phyloP scores from a whole-genome alignment of 1,140 invertebrate species.

The Bombus huntii region DNA sequence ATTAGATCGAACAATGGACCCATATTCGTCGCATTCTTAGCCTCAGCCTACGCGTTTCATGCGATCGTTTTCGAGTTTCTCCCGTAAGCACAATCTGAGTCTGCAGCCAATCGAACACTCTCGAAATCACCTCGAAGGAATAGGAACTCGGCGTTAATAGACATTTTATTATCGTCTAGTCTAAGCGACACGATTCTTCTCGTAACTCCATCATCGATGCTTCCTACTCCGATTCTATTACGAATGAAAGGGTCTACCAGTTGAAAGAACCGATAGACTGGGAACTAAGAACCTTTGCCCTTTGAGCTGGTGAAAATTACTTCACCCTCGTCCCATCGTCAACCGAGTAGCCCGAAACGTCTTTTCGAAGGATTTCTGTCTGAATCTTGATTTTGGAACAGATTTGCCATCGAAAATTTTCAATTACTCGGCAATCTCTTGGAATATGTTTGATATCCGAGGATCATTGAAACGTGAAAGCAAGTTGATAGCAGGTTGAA shows the following conservation, averaged over 20 bases:
- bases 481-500: not conserved
- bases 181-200: constrained; percentile 44
- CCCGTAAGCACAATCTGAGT: not conserved
- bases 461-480: not conserved
- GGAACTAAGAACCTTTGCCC: constrained; percentile 2
- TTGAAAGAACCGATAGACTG: constrained; percentile 41
- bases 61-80: not conserved
- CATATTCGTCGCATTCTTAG: not conserved
- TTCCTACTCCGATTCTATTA: constrained; percentile 43
- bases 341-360: constrained; percentile 23
- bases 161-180: constrained; percentile 46
- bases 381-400: constrained; percentile 34
- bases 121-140: not conserved
- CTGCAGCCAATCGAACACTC: not conserved
- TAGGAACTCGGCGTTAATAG: constrained; percentile 31
- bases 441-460: not conserved
- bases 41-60: not conserved
- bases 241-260: constrained; percentile 47
- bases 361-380: constrained; percentile 10
- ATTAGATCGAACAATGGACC: not conserved
- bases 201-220: constrained; percentile 59
- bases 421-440: not conserved
- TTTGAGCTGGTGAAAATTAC: constrained; percentile 36
- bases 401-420: not conserved
- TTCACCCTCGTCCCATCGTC: not conserved